These are phyloP conservation scores for Conger conger DNA, from an alignment of 2,113 vertebrate genomes.

Conservation along the genomic window DNA sequence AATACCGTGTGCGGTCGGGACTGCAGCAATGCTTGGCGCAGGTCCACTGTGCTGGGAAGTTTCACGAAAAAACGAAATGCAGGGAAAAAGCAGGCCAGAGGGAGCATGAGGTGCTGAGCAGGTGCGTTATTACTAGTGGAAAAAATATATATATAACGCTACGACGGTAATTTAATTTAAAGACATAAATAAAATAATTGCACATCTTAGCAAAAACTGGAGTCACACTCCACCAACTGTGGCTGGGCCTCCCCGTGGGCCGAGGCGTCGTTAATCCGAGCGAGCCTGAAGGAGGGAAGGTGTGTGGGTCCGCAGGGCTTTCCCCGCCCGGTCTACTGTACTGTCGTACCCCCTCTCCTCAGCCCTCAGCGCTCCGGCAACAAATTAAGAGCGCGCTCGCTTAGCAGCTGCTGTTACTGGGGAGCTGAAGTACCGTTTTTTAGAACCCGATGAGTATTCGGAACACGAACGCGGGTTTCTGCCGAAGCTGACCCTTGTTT, in stretches of 20 bases:
- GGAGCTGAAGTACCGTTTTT: neutral
- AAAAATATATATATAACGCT: too few relatives aligned
- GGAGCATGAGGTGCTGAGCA: neutral
- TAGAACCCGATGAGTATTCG: neutral
- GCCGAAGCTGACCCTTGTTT: neutral
- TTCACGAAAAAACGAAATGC: neutral
- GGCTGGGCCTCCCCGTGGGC: neutral
- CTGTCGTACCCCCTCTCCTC: neutral
- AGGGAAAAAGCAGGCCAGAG: neutral
- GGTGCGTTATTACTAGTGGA: neutral
- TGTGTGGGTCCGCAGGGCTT: neutral
- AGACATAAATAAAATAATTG: neutral
- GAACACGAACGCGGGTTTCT: neutral
- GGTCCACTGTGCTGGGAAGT: neutral
- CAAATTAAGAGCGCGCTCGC: neutral
- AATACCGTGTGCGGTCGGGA: neutral
- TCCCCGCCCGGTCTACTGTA: neutral
- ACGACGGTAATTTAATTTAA: neutral
- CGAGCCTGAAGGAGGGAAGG: neutral
- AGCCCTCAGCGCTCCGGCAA: neutral
- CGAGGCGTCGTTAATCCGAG: neutral
- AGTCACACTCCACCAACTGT: neutral
- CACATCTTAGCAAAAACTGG: neutral
- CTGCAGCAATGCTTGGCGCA: neutral
- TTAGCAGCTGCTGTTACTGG: neutral